These are phyloP conservation scores for Alces alces DNA, from an alignment of 2,113 vertebrate genomes.

Conservation along the genomic window DNA sequence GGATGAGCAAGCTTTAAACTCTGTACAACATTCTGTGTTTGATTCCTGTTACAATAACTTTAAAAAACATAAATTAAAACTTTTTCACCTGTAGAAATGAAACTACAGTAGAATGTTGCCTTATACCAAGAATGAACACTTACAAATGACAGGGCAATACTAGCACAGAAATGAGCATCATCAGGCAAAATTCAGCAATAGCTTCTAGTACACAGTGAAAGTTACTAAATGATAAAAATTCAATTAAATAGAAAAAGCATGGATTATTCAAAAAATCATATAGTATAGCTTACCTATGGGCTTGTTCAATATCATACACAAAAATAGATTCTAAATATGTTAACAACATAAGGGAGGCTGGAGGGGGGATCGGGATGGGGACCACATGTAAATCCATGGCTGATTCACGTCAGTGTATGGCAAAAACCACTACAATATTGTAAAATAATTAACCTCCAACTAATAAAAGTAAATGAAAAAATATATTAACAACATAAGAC, in stretches of 20 bases:
- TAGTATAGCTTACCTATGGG: not conserved
- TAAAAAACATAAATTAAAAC: not conserved
- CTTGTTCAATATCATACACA: not conserved
- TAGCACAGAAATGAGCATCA: not conserved
- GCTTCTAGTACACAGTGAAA: not conserved
- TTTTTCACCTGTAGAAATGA: not conserved
- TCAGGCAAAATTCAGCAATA: not conserved
- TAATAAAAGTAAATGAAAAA: not conserved
- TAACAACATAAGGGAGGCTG: not conserved
- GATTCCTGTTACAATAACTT: slow-evolving; percentile 23
- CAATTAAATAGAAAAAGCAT: not conserved
- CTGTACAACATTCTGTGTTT: not conserved
- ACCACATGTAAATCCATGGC: too few relatives aligned
- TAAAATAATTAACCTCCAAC: too few relatives aligned
- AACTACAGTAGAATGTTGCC: not conserved
- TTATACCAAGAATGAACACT: not conserved
- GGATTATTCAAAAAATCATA: not conserved
- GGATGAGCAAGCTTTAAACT: not conserved
- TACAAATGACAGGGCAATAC: not conserved
- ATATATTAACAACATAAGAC: not conserved
- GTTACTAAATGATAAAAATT: not conserved
- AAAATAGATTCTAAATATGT: not conserved
- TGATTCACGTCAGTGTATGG: too few relatives aligned
- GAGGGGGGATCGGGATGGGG: too few relatives aligned
- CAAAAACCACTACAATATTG: too few relatives aligned